These are phyloP conservation scores for Lepidocolaptes lacrymiger DNA, from an alignment of 2,797 vertebrate genomes.

Conservation along the genomic window DNA sequence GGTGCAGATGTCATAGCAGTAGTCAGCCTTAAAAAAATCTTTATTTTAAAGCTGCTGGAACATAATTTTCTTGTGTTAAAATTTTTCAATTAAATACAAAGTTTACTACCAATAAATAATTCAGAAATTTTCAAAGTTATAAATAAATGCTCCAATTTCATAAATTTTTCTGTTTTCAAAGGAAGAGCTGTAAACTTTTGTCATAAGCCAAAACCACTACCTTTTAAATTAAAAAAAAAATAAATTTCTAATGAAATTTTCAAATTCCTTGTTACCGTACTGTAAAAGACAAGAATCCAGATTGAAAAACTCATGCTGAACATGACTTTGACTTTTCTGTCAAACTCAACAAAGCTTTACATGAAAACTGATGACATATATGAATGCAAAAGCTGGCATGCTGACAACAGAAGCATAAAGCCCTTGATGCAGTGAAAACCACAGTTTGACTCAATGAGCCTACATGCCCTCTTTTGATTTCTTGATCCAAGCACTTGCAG, in stretches of 20 bases:
- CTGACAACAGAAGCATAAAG: background rate
- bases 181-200: background rate
- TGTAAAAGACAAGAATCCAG: background rate
- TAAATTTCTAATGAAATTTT: background rate
- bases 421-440: background rate
- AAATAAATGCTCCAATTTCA: background rate
- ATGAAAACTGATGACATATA: background rate
- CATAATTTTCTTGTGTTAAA: background rate
- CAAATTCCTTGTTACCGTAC: background rate
- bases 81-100: background rate
- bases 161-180: background rate
- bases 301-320: background rate
- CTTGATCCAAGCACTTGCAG: background rate
- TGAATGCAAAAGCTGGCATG: background rate
- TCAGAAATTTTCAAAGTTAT: background rate
- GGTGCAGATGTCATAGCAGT: background rate
- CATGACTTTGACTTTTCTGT: background rate
- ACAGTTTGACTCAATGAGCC: background rate
- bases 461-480: background rate
- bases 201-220: background rate
- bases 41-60: background rate
- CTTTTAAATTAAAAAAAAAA: background rate
- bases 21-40: background rate
- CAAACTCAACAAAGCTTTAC: background rate
- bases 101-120: background rate